Evolutionary conservation across 2,888 invertebrate genomes (phyloP).

Genomic region (Aphidoletes aphidimyza): DNA sequence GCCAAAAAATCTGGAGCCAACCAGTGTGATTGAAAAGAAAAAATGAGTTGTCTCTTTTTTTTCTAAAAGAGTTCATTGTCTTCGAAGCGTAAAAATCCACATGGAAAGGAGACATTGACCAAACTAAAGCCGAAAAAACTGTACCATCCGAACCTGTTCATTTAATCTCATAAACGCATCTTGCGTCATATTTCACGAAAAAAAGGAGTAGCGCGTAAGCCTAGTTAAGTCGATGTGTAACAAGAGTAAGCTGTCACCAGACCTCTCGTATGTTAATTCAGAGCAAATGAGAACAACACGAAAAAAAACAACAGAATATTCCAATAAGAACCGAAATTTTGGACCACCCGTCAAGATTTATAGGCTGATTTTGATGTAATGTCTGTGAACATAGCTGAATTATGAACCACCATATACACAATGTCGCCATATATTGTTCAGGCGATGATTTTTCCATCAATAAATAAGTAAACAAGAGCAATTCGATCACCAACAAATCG

Average conservation of each 20-base stretch:
- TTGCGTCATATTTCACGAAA: constrained; percentile 11
- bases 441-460: neutral
- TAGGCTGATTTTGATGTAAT: constrained; percentile 15
- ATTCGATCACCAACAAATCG: too few relatives aligned
- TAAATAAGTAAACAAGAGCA: too few relatives aligned
- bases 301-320: too few relatives aligned
- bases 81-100: neutral
- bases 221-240: neutral
- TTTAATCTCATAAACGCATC: constrained; percentile 12
- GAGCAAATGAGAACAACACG: neutral
- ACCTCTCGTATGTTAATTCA: neutral
- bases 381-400: constrained; percentile 18
- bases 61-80: constrained; percentile 29
- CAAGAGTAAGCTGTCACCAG: constrained; percentile 27
- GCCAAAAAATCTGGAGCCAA: neutral
- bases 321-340: neutral
- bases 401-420: constrained; percentile 43
- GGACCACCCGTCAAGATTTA: constrained; percentile 48
- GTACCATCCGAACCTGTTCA: neutral
- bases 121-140: neutral
- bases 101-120: neutral
- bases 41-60: too few relatives aligned
- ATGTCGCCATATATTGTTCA: neutral
- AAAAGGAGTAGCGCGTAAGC: constrained; percentile 46
- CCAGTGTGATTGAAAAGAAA: neutral